Evolutionary conservation across 1,140 invertebrate species (phyloP).

Genomic region (Venustaconcha ellipsiformis): DNA sequence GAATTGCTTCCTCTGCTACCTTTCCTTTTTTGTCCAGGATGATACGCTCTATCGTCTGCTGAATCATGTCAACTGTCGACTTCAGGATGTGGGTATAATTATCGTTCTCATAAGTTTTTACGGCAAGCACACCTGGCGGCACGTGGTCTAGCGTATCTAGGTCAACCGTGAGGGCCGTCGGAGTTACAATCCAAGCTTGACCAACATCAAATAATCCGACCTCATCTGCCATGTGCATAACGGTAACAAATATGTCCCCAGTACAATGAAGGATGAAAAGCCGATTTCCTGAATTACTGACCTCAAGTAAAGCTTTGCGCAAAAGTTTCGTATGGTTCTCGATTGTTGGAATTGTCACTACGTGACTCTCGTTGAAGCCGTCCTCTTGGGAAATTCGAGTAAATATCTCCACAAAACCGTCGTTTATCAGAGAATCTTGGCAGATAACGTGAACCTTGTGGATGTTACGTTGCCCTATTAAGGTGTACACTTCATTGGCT

Average conservation of each 20-base stretch:
- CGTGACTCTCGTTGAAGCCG: background rate
- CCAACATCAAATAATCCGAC: slow-evolving; percentile 40
- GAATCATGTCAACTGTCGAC: slow-evolving; percentile 12
- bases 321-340: background rate
- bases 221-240: slow-evolving; percentile 4
- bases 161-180: slow-evolving; percentile 21
- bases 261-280: slow-evolving; percentile 10
- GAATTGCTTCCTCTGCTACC: background rate
- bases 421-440: slow-evolving; percentile 4
- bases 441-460: slow-evolving; percentile 15
- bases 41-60: background rate
- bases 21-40: background rate
- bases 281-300: slow-evolving; percentile 12
- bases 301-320: slow-evolving; percentile 1
- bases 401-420: slow-evolving; percentile 33
- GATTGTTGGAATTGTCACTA: background rate
- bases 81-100: slow-evolving; percentile 14
- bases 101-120: slow-evolving; percentile 32
- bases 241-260: background rate
- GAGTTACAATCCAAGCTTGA: slow-evolving; percentile 48
- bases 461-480: slow-evolving; percentile 5
- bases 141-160: slow-evolving; percentile 9
- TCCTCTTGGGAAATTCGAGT: background rate
- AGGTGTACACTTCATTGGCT: slow-evolving; percentile 2
- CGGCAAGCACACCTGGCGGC: slow-evolving; percentile 38